Base-by-base conservation (phyloP, 2,888 invertebrate species). In the Ctenicera cuprea region DNA sequence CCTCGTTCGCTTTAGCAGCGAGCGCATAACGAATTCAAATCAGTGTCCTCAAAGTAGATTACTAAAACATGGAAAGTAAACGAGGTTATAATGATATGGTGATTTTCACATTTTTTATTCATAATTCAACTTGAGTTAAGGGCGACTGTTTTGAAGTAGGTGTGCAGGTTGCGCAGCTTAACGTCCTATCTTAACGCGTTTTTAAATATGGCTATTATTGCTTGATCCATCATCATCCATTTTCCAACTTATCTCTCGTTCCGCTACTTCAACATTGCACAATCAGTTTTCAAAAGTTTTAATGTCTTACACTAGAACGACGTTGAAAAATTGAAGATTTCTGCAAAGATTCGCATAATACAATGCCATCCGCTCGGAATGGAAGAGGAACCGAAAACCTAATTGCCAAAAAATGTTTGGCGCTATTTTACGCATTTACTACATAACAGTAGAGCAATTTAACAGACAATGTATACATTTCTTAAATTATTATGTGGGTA, bases 31-130 rank as follows among this genome's bases (percentile, higher is more conserved):
- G 62, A 62, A 62, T 62, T 70, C 43, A 70, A 70, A 62, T 64
- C 67, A 67, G 33, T 50, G 66, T 45, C 52, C 37, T 52, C 45
- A 68, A 54, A 65, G 57, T 62, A 41, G 59, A 37, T 71, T 70
- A 45, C 66, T 41, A 71, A 71, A 73, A 69, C 75, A 78, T 78
- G 78, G 76, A 80, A 80, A 78, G 77, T 78, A 80, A 80, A 80
- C 64, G 65, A 71, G 73, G 75, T 76, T 76, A 74, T 80, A 80
- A 78, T 77, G 78, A 79, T 66, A 66, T 66, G 65, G 38, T 66
- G 65, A 66, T 66, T 66, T 66, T 38, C 65, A 16, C 52, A 38
- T 66, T 66, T 64, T 66, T 66, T 66, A 66, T 66, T 66, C 65
- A 66, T 64, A 48, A 64, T 64, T 64, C 43, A 16, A 22, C 48